A percentile compares a stretch with the other conserved stretches of the same genome.
Evolutionary conservation across 2,888 invertebrate species (phyloP).

Genomic region (Volucella inanis): DNA sequence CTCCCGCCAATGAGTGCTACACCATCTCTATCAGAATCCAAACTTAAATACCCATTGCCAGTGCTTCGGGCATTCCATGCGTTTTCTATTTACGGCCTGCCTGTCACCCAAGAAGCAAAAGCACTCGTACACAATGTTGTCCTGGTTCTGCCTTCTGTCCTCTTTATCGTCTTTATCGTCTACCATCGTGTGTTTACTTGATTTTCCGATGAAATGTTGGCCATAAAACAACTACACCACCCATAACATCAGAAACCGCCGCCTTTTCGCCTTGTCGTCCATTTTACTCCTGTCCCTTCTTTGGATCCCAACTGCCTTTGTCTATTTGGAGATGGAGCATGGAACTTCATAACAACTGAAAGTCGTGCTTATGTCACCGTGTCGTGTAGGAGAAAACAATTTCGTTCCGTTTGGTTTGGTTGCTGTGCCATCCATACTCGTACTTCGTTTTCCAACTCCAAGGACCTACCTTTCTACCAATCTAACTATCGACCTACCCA

Average conservation of each 20-base stretch:
- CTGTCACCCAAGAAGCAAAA: constrained; percentile 26
- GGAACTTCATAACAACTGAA: constrained; percentile 51
- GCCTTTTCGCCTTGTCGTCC: not conserved
- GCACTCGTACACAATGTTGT: constrained; percentile 29
- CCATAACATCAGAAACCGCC: constrained; percentile 36
- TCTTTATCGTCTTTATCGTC: too few relatives aligned
- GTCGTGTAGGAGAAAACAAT: constrained; percentile 55
- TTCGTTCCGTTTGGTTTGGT: constrained; percentile 45
- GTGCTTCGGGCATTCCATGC: constrained; percentile 20
- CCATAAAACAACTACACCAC: constrained; percentile 49
- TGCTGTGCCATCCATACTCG: constrained; percentile 19
- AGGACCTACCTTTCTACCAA: not conserved
- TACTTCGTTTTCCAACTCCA: too few relatives aligned
- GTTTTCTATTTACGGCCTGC: constrained; percentile 19
- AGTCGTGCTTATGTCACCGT: constrained; percentile 56
- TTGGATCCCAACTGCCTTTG: constrained; percentile 1
- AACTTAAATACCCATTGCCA: constrained; percentile 9
- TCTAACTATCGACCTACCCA: not conserved
- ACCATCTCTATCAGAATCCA: too few relatives aligned
- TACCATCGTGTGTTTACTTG: constrained; percentile 50
- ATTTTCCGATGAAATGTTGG: constrained; percentile 56
- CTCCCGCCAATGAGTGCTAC: too few relatives aligned
- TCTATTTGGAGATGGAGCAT: constrained; percentile 3
- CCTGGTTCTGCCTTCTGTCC: constrained; percentile 9
- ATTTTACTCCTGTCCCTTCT: not conserved